Percentiles rank a stretch among this genome's conserved stretches.
Conservation (phyloP, 2,888 invertebrate species). For the Lochmaea crataegi region DNA sequence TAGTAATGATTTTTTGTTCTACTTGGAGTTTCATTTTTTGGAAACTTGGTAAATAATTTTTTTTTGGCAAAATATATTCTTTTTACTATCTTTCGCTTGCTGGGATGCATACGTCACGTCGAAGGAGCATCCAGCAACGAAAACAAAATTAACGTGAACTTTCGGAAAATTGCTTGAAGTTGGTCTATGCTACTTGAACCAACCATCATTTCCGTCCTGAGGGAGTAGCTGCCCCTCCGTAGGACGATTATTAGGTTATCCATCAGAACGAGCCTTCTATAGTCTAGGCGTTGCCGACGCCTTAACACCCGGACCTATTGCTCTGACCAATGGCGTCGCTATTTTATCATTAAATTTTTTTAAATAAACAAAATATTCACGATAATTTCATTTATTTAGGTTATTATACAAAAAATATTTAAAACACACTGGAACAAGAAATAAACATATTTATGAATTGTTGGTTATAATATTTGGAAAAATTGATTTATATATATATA, state of each 20-base stretch:
- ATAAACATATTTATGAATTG: no score
- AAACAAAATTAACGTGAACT: constrained; percentile 62
- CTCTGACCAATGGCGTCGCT: constrained; percentile 5
- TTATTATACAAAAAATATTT: no score
- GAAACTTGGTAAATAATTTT: no score
- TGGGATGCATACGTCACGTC: background rate
- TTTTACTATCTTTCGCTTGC: background rate
- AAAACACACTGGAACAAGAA: no score
- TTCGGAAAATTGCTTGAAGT: constrained; percentile 71
- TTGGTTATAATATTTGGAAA: no score
- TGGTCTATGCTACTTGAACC: constrained; percentile 65
- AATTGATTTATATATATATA: no score
- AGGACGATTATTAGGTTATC: constrained; percentile 66
- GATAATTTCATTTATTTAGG: no score
- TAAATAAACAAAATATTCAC: background rate
- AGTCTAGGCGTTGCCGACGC: constrained; percentile 37
- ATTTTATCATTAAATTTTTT: background rate
- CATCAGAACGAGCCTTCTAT: constrained; percentile 49
- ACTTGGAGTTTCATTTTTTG: background rate
- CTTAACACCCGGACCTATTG: constrained; percentile 7
- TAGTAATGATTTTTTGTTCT: no score
- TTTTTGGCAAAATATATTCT: no score
- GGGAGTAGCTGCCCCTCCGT: constrained; percentile 63
- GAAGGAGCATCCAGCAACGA: constrained; percentile 43
- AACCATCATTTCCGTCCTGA: constrained; percentile 55